phyloP scores from a whole-genome alignment of 2,797 vertebrate species.

The Anomalospiza imberbis region DNA sequence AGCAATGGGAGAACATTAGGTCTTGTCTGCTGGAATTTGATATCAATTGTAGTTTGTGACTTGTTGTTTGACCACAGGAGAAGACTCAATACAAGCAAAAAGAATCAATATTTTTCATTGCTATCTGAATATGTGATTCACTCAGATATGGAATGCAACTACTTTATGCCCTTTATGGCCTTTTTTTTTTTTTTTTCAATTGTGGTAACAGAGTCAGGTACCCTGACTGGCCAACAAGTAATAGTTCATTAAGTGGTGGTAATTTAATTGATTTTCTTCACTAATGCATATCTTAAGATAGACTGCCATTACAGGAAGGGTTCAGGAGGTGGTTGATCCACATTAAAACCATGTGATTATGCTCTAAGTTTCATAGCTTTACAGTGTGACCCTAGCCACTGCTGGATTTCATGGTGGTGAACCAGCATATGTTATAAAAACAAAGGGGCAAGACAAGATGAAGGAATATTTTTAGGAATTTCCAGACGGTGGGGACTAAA shows the following conservation, averaged over 20 bases:
- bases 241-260: neutral
- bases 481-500: neutral
- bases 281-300: slow-evolving; percentile 16
- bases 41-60: neutral
- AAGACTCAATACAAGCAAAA: neutral
- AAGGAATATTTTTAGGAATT: neutral
- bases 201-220: neutral
- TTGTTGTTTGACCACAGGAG: neutral
- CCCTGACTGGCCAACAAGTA: neutral
- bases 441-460: neutral
- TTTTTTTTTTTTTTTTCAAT: neutral
- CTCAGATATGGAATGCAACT: neutral
- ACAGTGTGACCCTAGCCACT: neutral
- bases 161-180: neutral
- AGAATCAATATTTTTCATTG: neutral
- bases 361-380: neutral
- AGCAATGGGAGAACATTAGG: neutral
- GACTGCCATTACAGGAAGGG: neutral
- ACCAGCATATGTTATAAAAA: fast-evolving
- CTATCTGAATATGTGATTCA: neutral
- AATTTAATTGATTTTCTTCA: slow-evolving; percentile 38
- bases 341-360: neutral
- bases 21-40: neutral
- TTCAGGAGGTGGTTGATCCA: neutral
- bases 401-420: neutral